phyloP scores from a whole-genome alignment of 2,888 invertebrate genomes.

The Chaetogeoica ovagalla region DNA sequence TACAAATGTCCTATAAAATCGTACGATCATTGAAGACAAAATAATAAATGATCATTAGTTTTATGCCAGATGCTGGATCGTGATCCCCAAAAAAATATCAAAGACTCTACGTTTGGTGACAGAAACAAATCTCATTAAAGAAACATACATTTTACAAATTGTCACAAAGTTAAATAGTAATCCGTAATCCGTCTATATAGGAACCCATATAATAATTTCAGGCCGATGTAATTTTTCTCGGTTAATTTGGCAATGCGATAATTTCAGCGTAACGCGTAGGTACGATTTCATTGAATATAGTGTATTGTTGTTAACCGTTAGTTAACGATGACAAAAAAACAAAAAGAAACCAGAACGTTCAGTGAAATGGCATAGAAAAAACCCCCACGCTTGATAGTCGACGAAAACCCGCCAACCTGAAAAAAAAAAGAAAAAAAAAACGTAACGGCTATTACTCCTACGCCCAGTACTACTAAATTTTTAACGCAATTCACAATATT shows the following conservation, averaged over 20 bases:
- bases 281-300: not conserved
- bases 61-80: too few species aligned
- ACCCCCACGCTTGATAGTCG: slow-evolving; percentile 38
- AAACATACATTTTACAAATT: too few species aligned
- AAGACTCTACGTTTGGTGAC: too few species aligned
- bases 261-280: too few species aligned
- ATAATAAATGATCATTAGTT: too few species aligned
- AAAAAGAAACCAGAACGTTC: not conserved
- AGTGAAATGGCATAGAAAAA: slow-evolving; percentile 17
- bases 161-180: too few species aligned
- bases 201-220: too few species aligned
- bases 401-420: slow-evolving; percentile 36
- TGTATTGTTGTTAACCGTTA: not conserved
- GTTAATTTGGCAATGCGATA: too few species aligned
- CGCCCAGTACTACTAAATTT: slow-evolving; percentile 20
- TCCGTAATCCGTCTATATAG: too few species aligned
- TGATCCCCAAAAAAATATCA: too few species aligned
- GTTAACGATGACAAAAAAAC: not conserved
- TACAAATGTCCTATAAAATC: not conserved
- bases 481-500: slow-evolving; percentile 19
- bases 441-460: slow-evolving; percentile 33
- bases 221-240: too few species aligned
- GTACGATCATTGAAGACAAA: not conserved
- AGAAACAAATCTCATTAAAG: too few species aligned
- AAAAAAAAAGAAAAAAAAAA: not conserved